A percentile compares a stretch with the other conserved stretches of the same genome.
phyloP scores from a whole-genome alignment of 1,140 invertebrate species.

The Oreohelix idahoensis region DNA sequence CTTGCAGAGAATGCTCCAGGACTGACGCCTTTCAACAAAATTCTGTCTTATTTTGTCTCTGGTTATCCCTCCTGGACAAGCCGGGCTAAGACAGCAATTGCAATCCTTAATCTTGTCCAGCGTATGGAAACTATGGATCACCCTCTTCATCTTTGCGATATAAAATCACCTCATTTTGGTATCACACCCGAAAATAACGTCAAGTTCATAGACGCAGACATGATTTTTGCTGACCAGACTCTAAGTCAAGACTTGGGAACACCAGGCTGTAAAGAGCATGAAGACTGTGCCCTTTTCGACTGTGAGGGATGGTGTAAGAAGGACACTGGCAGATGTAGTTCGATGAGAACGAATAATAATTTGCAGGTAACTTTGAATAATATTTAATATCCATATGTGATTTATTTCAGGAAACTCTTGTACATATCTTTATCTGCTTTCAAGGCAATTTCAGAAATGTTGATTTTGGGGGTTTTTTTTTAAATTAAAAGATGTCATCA shows the following conservation, averaged over 20 bases:
- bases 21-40: slow-evolving; percentile 1
- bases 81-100: slow-evolving; percentile 2
- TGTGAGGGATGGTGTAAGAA: slow-evolving; percentile 14
- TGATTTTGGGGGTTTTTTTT: too few species aligned
- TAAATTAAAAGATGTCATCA: too few species aligned
- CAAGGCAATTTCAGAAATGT: too few species aligned
- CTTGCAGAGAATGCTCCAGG: slow-evolving; percentile 5
- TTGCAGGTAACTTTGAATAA: slow-evolving; percentile 11
- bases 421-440: too few species aligned
- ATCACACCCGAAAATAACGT: neutral
- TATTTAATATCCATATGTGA: neutral
- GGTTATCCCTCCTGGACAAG: slow-evolving; percentile 8
- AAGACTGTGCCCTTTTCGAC: slow-evolving; percentile 25
- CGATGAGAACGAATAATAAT: slow-evolving; percentile 21
- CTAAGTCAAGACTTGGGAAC: neutral
- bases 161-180: slow-evolving; percentile 33
- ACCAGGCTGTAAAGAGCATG: neutral
- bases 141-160: slow-evolving; percentile 23
- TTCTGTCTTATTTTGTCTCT: neutral
- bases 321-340: neutral
- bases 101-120: slow-evolving; percentile 7
- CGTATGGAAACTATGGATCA: slow-evolving; percentile 29
- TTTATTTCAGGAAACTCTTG: too few species aligned
- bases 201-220: slow-evolving; percentile 23
- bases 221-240: slow-evolving; percentile 10